A percentile compares a stretch with the other conserved stretches of the same genome.
phyloP scores from a whole-genome alignment of 2,113 vertebrate species.

The Falcunculus frontatus region DNA sequence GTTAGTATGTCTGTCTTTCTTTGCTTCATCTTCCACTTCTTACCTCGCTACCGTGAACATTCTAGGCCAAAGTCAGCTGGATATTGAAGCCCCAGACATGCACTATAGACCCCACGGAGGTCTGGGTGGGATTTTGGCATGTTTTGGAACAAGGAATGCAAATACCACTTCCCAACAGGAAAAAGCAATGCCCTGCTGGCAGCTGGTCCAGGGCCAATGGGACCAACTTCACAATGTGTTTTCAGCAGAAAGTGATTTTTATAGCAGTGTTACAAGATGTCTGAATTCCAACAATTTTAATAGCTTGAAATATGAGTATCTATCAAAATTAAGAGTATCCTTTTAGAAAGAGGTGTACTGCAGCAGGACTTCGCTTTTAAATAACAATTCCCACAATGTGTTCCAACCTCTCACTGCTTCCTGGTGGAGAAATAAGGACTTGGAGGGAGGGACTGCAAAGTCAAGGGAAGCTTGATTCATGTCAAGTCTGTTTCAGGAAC shows the following conservation, averaged over 20 bases:
- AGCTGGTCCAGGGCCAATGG: not conserved
- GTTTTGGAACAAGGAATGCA: not conserved
- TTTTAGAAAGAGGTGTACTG: not conserved
- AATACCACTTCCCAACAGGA: not conserved
- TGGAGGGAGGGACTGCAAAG: not conserved
- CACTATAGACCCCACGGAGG: accelerated
- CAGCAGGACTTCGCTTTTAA: not conserved
- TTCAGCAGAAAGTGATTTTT: not conserved
- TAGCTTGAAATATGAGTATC: not conserved
- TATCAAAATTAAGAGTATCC: not conserved
- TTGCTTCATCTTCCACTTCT: not conserved
- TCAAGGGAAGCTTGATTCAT: not conserved
- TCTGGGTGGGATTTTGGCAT: not conserved
- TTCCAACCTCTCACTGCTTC: not conserved
- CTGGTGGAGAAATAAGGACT: not conserved
- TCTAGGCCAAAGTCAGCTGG: not conserved
- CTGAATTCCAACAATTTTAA: not conserved
- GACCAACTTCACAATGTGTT: not conserved
- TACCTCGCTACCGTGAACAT: not conserved
- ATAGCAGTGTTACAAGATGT: not conserved
- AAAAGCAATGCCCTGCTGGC: not conserved
- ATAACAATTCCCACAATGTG: accelerated
- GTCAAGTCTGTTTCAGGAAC: not conserved
- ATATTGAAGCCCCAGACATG: not conserved
- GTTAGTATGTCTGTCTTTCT: not conserved